Base-by-base conservation (phyloP, 2,888 invertebrate genomes). In the Punctoribates punctum region DNA sequence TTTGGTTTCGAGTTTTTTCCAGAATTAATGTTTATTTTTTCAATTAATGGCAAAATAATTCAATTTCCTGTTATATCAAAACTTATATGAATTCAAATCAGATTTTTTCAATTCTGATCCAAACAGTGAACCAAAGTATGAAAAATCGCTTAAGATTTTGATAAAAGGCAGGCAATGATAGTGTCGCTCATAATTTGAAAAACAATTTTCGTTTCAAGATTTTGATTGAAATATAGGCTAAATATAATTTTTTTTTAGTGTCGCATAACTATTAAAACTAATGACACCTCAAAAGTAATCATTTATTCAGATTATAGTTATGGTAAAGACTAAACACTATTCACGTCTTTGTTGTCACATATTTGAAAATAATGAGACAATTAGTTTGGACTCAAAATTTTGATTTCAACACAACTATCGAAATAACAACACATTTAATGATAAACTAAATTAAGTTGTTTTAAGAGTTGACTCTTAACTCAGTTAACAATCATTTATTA, bases 201-300 rank as follows among this genome's bases (percentile, higher is more conserved):
- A 60, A 60, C 60, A 60, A 60, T 60, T 60, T 60, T 60, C 4
- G 11, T 27, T 15, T 60, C 25, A 6, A 2, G 46, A 11, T 48
- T 51, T 51, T 51, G 17, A 27, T 17, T 38, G 17, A 67, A 13
- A 67, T 67, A 42, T 67, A 42, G 67, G 67, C 42, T 67, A 67
- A 67, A 67, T 42, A 38, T 67, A 67, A 67, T 38, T 38, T 27
- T 3, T 20, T 67, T 67, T 67, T 67, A 67, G 67, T 67, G 38
- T 42, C 42, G 67, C 60, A 42, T 42, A 67, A 38, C 38, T 67
- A 42, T 67, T 67, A 67, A 67, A 67, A 42, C 23, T 67, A 67
- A 67, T 67, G 42, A n/a, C 20, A 67, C 38, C 8, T 38, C 38
- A 65, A 65, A 67, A 60, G 17, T 27, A 60, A 60, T 27, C 27